Conservation (phyloP, 2,888 invertebrate species). For the Synanthedon andrenaeformis region DNA sequence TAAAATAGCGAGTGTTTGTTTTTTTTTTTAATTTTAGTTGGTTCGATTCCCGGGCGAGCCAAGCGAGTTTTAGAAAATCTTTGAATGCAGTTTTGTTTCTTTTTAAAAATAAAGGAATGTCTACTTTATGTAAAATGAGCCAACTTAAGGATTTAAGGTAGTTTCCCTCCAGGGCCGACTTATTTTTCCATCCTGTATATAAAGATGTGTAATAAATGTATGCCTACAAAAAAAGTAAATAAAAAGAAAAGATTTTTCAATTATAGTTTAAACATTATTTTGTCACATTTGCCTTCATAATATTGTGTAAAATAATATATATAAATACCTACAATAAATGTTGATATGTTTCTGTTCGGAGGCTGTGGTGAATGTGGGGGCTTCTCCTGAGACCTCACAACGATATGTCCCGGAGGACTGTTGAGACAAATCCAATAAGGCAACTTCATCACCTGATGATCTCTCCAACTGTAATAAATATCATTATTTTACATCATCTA, state of each 20-base stretch:
- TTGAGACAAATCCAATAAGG: conserved; percentile 52
- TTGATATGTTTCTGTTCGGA: conserved; percentile 44
- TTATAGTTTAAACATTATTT: not conserved
- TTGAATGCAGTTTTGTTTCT: too few relatives aligned
- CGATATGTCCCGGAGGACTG: conserved; percentile 63
- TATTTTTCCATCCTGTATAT: too few relatives aligned
- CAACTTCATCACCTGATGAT: conserved; percentile 72
- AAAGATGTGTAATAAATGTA: too few relatives aligned
- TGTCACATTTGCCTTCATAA: not conserved
- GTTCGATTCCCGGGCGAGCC: too few relatives aligned
- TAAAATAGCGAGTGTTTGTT: too few relatives aligned
- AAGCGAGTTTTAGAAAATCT: too few relatives aligned
- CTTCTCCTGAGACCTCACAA: conserved; percentile 70
- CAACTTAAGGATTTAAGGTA: too few relatives aligned
- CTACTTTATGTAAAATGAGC: too few relatives aligned
- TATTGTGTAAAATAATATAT: not conserved
- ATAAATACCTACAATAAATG: conserved; percentile 57
- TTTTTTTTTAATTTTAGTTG: too few relatives aligned
- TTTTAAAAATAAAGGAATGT: too few relatives aligned
- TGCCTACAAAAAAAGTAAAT: not conserved
- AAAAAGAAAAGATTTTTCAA: not conserved
- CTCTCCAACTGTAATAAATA: conserved; percentile 61
- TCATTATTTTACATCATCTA: not conserved
- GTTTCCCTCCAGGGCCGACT: too few relatives aligned
- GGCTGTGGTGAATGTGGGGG: conserved; percentile 58